phyloP scores from a whole-genome alignment of 2,888 invertebrate genomes.

The Brassicogethes aeneus region DNA sequence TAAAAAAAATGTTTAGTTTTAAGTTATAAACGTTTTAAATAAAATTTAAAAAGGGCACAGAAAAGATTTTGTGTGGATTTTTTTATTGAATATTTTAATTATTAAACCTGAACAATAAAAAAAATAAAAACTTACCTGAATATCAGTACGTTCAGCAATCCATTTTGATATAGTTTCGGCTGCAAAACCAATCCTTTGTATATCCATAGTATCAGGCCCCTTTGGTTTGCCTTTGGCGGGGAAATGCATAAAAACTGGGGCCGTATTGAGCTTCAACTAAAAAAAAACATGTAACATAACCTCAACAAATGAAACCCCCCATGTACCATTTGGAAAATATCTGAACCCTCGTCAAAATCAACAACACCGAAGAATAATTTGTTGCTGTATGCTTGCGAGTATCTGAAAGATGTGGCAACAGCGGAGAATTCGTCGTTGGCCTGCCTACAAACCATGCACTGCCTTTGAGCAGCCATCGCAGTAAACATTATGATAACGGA shows the following conservation, averaged over 20 bases:
- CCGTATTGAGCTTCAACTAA: conserved; percentile 75
- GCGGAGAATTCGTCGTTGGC: conserved; percentile 94
- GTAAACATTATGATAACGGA: conserved; percentile 95
- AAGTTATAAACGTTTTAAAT: too few relatives aligned
- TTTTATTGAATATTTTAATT: too few relatives aligned
- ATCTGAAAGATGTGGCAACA: conserved; percentile 91
- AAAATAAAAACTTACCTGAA: conserved; percentile 67
- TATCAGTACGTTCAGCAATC: conserved; percentile 92
- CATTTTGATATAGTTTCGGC: conserved; percentile 95
- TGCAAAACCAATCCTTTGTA: conserved; percentile 88
- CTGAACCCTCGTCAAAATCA: conserved; percentile 95
- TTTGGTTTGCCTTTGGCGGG: conserved; percentile 95
- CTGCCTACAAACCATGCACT: conserved; percentile 92
- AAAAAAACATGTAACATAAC: neutral
- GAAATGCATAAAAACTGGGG: conserved; percentile 98
- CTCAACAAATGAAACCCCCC: neutral
- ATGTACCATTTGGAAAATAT: conserved; percentile 90
- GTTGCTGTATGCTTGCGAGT: conserved; percentile 77
- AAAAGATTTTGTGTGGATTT: too few relatives aligned
- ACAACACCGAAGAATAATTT: conserved; percentile 94
- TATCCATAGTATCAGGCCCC: conserved; percentile 90
- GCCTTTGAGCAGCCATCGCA: conserved; percentile 85
- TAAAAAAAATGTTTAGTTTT: too few relatives aligned
- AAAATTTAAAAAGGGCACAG: too few relatives aligned
- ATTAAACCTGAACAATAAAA: too few relatives aligned